Conservation (phyloP, 92 coral and sea anemone species). For the Actinernus sp. region DNA sequence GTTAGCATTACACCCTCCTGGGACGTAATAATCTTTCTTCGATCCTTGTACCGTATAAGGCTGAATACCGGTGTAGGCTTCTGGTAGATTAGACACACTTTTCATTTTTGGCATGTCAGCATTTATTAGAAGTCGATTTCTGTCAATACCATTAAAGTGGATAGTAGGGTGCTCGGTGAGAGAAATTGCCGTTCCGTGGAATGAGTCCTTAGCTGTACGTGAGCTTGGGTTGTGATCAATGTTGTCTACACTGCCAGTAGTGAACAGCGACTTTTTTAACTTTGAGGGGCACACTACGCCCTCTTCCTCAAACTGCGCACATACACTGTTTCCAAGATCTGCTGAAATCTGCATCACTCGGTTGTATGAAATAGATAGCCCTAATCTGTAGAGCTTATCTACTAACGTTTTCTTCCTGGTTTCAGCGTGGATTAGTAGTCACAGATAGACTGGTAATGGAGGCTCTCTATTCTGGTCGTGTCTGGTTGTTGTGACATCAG, state of each 20-base stretch:
- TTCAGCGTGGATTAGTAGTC: constrained; percentile 49
- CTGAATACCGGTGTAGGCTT: constrained; percentile 40
- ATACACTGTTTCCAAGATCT: constrained; percentile 28
- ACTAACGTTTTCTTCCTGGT: constrained; percentile 49
- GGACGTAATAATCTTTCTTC: constrained; percentile 42
- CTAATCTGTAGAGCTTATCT: constrained; percentile 47
- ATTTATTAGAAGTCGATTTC: constrained; percentile 31
- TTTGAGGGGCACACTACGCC: constrained; percentile 62
- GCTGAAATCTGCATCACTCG: constrained; percentile 44
- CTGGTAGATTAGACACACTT: constrained; percentile 40
- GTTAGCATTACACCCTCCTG: background rate
- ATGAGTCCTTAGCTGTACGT: constrained; percentile 52
- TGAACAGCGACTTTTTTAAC: constrained; percentile 46
- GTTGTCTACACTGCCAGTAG: too few relatives aligned
- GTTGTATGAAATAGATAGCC: constrained; percentile 58
- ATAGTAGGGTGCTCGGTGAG: constrained; percentile 39
- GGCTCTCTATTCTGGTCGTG: constrained; percentile 41
- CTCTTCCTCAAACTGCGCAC: constrained; percentile 42
- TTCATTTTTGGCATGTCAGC: constrained; percentile 27
- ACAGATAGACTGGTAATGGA: constrained; percentile 42
- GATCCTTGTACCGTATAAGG: constrained; percentile 27
- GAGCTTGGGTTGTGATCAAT: too few relatives aligned
- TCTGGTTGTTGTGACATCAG: constrained; percentile 3
- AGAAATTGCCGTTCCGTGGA: constrained; percentile 55
- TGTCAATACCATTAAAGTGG: constrained; percentile 23